These are phyloP conservation scores for Peribatodes rhomboidaria DNA, from an alignment of 2,888 invertebrate genomes.

Conservation along the genomic window DNA sequence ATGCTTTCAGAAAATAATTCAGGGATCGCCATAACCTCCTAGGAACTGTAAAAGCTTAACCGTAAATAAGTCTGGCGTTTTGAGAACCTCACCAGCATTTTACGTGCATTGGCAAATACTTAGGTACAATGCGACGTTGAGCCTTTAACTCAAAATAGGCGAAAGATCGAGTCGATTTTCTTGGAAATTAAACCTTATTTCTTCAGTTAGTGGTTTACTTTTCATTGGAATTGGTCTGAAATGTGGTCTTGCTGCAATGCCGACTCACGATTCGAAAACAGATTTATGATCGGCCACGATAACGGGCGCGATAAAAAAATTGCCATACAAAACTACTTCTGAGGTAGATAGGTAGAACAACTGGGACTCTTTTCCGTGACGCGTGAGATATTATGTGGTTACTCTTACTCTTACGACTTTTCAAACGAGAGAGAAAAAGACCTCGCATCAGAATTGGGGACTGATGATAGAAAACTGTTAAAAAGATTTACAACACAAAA, in stretches of 20 bases:
- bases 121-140: conserved; percentile 83
- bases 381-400: too few species aligned
- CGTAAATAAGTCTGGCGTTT: conserved; percentile 84
- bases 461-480: not conserved
- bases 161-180: conserved; percentile 64
- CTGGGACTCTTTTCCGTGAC: too few species aligned
- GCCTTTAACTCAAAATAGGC: conserved; percentile 70
- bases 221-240: conserved; percentile 58
- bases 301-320: conserved; percentile 85
- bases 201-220: conserved; percentile 63
- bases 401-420: too few species aligned
- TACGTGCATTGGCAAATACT: conserved; percentile 86
- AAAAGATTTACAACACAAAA: too few species aligned
- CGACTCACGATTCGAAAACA: conserved; percentile 85
- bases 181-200: conserved; percentile 75
- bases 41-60: conserved; percentile 62
- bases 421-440: too few species aligned
- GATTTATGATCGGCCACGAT: conserved; percentile 86
- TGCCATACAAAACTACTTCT: conserved; percentile 78
- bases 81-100: conserved; percentile 81
- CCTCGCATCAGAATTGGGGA: too few species aligned
- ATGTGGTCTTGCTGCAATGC: conserved; percentile 72
- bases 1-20: conserved; percentile 44
- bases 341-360: conserved; percentile 43
- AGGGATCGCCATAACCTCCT: conserved; percentile 54